A percentile compares a stretch with the other conserved stretches of the same genome.
Conservation (phyloP, 2,113 vertebrate genomes). For the Sylvicapra grimmia region DNA sequence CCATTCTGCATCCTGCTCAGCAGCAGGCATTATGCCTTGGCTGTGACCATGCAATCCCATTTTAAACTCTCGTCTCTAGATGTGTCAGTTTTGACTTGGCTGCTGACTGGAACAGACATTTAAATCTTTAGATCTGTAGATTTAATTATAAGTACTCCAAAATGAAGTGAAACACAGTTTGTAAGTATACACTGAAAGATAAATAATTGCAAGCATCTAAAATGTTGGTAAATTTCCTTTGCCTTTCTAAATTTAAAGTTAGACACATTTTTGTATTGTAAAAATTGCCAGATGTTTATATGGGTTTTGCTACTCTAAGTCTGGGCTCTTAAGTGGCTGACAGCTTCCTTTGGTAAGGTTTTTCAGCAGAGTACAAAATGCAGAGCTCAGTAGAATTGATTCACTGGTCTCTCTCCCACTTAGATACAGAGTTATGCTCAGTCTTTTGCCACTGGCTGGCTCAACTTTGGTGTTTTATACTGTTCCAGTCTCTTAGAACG, state of each 20-base stretch:
- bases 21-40: slow-evolving; percentile 10
- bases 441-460: not conserved
- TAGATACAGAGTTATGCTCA: not conserved
- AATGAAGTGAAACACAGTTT: not conserved
- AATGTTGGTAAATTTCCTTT: not conserved
- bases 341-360: not conserved
- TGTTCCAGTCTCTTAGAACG: not conserved
- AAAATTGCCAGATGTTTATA: not conserved
- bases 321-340: not conserved
- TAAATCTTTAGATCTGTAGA: slow-evolving; percentile 46
- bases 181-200: slow-evolving; percentile 43
- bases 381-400: not conserved
- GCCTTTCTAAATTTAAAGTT: slow-evolving; percentile 24
- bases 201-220: not conserved
- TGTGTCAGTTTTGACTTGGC: slow-evolving; percentile 36
- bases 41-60: slow-evolving; percentile 9
- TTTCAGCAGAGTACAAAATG: not conserved
- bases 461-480: slow-evolving; percentile 27
- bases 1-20: not conserved
- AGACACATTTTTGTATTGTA: not conserved
- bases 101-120: slow-evolving; percentile 38
- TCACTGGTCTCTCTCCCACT: not conserved
- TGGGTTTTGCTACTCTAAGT: not conserved
- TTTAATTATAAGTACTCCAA: slow-evolving; percentile 50
- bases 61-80: slow-evolving; percentile 30